Percentiles rank a stretch among this genome's conserved stretches.
phyloP scores from a whole-genome alignment of 2,797 vertebrate species.

The Falco berigora region DNA sequence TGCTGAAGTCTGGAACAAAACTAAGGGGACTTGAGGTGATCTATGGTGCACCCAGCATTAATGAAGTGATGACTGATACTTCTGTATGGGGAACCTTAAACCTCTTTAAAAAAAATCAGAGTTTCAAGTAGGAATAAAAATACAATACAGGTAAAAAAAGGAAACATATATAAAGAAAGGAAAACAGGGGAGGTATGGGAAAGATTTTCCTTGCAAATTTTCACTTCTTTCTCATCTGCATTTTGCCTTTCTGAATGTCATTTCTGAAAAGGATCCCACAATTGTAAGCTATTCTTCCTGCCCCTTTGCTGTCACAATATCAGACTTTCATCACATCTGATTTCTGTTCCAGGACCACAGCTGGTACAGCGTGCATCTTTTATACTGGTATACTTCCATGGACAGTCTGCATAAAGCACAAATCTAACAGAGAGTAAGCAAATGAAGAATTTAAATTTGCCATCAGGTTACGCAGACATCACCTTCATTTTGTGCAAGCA shows the following conservation, averaged over 20 bases:
- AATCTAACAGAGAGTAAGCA: neutral
- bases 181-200: neutral
- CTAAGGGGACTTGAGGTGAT: neutral
- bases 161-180: neutral
- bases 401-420: neutral
- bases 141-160: neutral
- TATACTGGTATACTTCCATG: neutral
- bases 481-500: neutral
- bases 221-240: neutral
- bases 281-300: neutral
- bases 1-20: neutral
- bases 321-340: neutral
- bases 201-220: neutral
- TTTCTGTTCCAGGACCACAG: neutral
- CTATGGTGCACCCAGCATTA: neutral
- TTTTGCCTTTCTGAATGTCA: neutral
- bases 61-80: neutral
- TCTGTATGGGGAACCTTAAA: neutral
- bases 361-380: neutral
- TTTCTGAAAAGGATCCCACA: neutral
- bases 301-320: neutral
- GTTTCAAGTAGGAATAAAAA: neutral
- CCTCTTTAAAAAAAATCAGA: neutral
- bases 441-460: neutral
- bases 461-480: neutral